Conservation (phyloP, 2,888 invertebrate genomes). For the Melitaea athalia region DNA sequence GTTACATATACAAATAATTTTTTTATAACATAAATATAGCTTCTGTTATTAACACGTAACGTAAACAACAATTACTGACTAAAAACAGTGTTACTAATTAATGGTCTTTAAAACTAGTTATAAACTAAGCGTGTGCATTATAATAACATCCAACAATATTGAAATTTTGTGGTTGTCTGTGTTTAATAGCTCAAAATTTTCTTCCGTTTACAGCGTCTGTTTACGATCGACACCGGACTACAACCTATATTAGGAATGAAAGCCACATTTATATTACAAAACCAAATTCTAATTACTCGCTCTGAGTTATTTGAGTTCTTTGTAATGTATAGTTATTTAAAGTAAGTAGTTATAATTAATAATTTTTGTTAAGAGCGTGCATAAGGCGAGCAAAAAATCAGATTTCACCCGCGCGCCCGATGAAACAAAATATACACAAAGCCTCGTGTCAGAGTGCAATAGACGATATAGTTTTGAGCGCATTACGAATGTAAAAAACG, state of each 20-base stretch:
- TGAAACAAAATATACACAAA: too few species aligned
- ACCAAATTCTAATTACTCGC: conserved; percentile 30
- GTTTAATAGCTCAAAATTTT: conserved; percentile 55
- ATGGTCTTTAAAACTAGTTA: conserved; percentile 17
- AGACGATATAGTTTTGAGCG: too few species aligned
- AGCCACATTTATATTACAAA: conserved; percentile 29
- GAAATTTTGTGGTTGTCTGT: conserved; percentile 53
- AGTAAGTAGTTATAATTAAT: too few species aligned
- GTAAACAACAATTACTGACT: not conserved
- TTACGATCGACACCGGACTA: conserved; percentile 47
- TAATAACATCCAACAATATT: conserved; percentile 20
- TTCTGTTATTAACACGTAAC: too few species aligned
- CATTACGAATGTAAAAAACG: too few species aligned
- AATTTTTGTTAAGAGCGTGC: too few species aligned
- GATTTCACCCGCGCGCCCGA: too few species aligned
- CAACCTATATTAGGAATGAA: conserved; percentile 20
- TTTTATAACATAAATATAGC: too few species aligned
- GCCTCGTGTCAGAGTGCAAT: too few species aligned
- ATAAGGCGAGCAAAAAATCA: too few species aligned
- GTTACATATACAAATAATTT: too few species aligned
- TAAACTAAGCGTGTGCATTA: conserved; percentile 24
- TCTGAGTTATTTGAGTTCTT: conserved; percentile 20
- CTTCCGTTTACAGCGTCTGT: conserved; percentile 50
- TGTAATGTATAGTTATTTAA: conserved; percentile 17
- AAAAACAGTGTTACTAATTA: conserved; percentile 4